Evolutionary conservation across 2,888 invertebrate species (phyloP), one percentile per base, ranked within the genome.

Genomic region (Nomada hirtipes): DNA sequence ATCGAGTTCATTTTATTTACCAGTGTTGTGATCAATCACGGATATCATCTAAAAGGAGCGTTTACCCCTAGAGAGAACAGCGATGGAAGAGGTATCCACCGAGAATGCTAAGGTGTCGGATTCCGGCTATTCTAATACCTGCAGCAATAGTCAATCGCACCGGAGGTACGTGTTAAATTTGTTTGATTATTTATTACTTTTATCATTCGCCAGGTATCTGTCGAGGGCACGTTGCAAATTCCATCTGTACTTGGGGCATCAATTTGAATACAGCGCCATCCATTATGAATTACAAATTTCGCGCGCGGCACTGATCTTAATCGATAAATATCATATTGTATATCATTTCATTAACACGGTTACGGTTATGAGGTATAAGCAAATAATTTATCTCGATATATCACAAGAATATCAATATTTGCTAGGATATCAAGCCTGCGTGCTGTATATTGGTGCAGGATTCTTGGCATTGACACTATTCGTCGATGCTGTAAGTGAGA

Each of bases 81-180:
- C 64, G 18, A 88, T 88, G 86, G 89, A 89, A 85, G 90, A 89
- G 67, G 86, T 89, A 18, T 90, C 90, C 18, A 90, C 90, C 63
- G 90, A 92, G 29, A 95, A 95, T 91, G 95, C 96, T 2, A 97
- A 96, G 92, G 94, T 97, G 67, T 97, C 97, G 10, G 97, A 97
- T 93, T 97, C 97, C 1, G 97, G 96, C 13, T 97, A 97, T 92
- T 97, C 97, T 0, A 97, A 96, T 91, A 97, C 97, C 89, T 97
- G 97, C 94, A 97, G 97, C 90, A 97, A 97, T 93, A 97, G 97
- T 89, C 97, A 97, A 91, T 97, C 97, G 0, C 96, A 97, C 91
- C 95, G 96, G 91, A 97, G 97, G 97, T 97, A 91, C 92, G 91
- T 92, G 29, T 29, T 23, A 59, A 72, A 73, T 68, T 78, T 67